These are phyloP conservation scores for Sisor rabdophorus DNA, from an alignment of 2,113 vertebrate species.

Conservation along the genomic window DNA sequence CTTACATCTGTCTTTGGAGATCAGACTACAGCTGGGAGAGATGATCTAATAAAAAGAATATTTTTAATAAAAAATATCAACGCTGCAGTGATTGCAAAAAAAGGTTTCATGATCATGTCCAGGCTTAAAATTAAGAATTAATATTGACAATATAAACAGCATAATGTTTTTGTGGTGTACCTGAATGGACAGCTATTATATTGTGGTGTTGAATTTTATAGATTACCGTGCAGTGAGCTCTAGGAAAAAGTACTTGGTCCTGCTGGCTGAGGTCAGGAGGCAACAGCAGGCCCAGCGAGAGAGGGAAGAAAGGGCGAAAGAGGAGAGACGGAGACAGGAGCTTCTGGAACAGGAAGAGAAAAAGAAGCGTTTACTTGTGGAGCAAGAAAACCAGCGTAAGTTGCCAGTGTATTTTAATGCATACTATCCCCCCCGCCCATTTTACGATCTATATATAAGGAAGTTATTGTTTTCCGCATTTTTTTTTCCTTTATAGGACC, in stretches of 20 bases:
- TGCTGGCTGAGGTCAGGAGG: constrained; percentile 48
- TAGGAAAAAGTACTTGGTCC: constrained; percentile 45
- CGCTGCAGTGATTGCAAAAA: too few species aligned
- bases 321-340: constrained; percentile 49
- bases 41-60: too few species aligned
- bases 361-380: constrained; percentile 50
- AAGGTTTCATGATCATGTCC: too few species aligned
- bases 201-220: constrained; percentile 16
- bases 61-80: not conserved
- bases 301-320: constrained; percentile 51
- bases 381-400: constrained; percentile 59
- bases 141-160: too few species aligned
- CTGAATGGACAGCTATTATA: too few species aligned
- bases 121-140: too few species aligned
- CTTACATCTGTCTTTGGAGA: not conserved
- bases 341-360: constrained; percentile 41
- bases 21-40: not conserved
- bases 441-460: not conserved
- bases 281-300: constrained; percentile 57
- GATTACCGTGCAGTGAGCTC: constrained; percentile 47
- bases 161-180: too few species aligned
- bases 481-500: constrained; percentile 48
- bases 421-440: not conserved
- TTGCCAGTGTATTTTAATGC: not conserved
- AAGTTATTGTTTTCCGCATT: not conserved